A percentile compares a stretch with the other conserved stretches of the same genome.
Evolutionary conservation across 2,888 invertebrate genomes (phyloP).

Genomic region (Lingula anatina): DNA sequence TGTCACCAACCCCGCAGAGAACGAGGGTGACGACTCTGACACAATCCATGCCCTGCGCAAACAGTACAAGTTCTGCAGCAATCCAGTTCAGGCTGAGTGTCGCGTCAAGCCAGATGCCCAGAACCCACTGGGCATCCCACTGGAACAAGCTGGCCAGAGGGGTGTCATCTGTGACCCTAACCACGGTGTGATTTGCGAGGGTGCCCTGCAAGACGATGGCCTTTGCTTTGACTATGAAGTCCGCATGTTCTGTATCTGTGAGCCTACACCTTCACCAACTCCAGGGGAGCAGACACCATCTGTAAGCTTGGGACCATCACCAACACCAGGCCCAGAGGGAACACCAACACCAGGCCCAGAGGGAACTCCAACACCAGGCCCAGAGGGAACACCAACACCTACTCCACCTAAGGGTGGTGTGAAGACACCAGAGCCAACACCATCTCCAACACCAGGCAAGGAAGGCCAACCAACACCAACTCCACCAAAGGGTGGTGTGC

Average conservation of each 20-base stretch:
- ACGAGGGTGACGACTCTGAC: background rate
- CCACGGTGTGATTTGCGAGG: background rate
- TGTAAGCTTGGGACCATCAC: background rate
- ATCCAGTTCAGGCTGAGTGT: background rate
- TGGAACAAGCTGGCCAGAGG: background rate
- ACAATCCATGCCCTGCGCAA: background rate
- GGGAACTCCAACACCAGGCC: conserved; percentile 5
- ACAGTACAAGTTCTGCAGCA: background rate
- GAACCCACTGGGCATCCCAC: background rate
- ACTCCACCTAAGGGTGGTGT: background rate
- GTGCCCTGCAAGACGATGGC: background rate
- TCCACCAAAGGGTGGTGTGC: background rate
- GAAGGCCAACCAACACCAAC: no score
- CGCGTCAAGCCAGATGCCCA: background rate
- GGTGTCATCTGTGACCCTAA: background rate
- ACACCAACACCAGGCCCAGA: conserved; percentile 4
- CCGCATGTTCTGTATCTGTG: background rate
- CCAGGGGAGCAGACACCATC: no score
- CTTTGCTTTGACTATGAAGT: background rate
- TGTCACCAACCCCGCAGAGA: background rate
- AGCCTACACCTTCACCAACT: background rate
- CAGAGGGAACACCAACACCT: conserved; percentile 13
- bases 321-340: conserved; percentile 1
- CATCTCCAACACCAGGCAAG: conserved; percentile 4
- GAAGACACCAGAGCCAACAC: background rate